A percentile compares a stretch with the other conserved stretches of the same genome.
Evolutionary conservation across 2,888 invertebrate genomes (phyloP).

Genomic region (Tanytarsus gracilentus): DNA sequence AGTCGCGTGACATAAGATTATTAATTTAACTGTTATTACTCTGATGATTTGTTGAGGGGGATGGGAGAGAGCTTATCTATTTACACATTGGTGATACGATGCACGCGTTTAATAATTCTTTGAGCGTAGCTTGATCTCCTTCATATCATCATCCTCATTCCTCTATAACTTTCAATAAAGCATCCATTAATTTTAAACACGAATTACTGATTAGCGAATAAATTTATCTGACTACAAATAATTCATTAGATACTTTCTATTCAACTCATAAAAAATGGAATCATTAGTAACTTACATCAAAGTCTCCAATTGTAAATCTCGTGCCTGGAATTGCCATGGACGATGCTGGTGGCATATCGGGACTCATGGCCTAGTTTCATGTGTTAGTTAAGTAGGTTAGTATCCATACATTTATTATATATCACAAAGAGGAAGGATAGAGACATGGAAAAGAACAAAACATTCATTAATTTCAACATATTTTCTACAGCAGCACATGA

Average conservation of each 20-base stretch:
- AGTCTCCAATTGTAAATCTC: slow-evolving; percentile 66
- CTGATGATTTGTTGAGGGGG: no score
- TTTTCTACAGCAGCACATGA: no score
- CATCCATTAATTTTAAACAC: slow-evolving; percentile 13
- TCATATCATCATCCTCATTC: slow-evolving; percentile 24
- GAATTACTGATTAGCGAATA: neutral
- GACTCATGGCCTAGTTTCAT: slow-evolving; percentile 49
- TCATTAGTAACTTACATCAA: slow-evolving; percentile 54
- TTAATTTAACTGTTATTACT: no score
- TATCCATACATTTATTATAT: no score
- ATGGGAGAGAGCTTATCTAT: no score
- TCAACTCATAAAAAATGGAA: slow-evolving; percentile 30
- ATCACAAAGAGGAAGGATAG: no score
- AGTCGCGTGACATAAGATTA: no score
- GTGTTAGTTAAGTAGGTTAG: neutral
- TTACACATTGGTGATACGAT: neutral
- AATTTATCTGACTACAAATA: neutral
- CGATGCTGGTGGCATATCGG: slow-evolving; percentile 51
- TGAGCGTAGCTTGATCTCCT: slow-evolving; percentile 22
- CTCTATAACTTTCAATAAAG: slow-evolving; percentile 26
- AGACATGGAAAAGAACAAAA: no score
- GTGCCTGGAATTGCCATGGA: slow-evolving; percentile 48
- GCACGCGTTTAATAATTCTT: slow-evolving; percentile 7
- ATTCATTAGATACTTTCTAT: neutral
- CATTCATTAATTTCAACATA: no score